Evolutionary conservation across 1,140 invertebrate species (phyloP).

Genomic region (Amphibalanus amphitrite): DNA sequence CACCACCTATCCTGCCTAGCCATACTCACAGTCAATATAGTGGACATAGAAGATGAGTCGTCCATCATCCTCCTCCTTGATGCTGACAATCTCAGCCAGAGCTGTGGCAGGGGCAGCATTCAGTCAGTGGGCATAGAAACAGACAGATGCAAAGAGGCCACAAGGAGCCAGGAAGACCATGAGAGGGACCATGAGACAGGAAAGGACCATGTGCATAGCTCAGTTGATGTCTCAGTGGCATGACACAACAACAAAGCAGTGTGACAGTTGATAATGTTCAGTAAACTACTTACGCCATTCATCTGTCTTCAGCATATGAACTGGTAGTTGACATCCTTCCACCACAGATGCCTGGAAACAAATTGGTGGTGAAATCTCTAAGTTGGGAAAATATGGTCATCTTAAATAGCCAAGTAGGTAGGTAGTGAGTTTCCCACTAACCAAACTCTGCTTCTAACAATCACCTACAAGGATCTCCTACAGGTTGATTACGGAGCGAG

Average conservation of each 20-base stretch:
- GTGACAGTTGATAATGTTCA: not conserved
- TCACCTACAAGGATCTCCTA: too few species aligned
- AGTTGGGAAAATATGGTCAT: too few species aligned
- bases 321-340: constrained; percentile 86
- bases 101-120: constrained; percentile 38
- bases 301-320: constrained; percentile 74
- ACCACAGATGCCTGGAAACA: constrained; percentile 57
- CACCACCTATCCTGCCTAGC: too few species aligned
- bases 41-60: constrained; percentile 79
- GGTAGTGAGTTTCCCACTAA: too few species aligned
- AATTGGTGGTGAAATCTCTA: too few species aligned
- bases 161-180: not conserved
- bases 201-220: not conserved
- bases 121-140: constrained; percentile 7
- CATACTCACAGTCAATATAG: constrained; percentile 92
- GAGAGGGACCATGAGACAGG: not conserved
- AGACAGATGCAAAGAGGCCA: not conserved
- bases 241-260: not conserved
- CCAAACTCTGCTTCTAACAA: too few species aligned
- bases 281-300: constrained; percentile 68
- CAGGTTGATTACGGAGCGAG: too few species aligned
- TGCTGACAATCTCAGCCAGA: constrained; percentile 83
- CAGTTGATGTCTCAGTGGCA: not conserved
- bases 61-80: constrained; percentile 56
- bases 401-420: too few species aligned